Conservation (phyloP, 2,797 vertebrate genomes). For the Eremophila alpestris region DNA sequence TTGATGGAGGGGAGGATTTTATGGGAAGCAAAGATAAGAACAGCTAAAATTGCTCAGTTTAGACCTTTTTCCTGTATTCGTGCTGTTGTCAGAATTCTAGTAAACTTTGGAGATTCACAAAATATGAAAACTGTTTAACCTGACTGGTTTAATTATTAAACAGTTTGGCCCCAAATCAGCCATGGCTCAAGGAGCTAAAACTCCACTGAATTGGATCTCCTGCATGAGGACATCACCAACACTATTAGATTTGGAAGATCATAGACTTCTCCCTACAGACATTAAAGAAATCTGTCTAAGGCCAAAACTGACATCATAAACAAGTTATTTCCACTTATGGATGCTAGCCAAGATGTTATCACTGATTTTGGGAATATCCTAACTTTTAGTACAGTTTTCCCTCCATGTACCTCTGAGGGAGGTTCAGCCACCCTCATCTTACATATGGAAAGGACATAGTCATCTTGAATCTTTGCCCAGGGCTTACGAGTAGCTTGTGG, state of each 20-base stretch:
- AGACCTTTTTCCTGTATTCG: background rate
- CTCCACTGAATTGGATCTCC: background rate
- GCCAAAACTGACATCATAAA: background rate
- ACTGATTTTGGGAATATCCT: background rate
- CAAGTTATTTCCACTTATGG: background rate
- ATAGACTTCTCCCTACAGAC: background rate
- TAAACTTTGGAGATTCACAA: background rate
- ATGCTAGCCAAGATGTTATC: background rate
- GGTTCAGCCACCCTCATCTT: background rate
- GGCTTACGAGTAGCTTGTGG: rapidly evolving
- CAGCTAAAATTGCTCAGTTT: background rate
- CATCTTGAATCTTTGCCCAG: background rate
- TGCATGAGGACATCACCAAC: background rate
- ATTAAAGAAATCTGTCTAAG: background rate
- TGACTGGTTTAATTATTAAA: constrained; percentile 40
- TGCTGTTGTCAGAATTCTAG: constrained; percentile 25
- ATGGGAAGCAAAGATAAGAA: background rate
- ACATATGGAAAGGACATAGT: background rate
- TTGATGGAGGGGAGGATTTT: background rate
- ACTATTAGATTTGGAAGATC: background rate
- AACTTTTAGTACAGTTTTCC: background rate
- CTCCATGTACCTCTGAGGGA: background rate
- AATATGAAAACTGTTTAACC: constrained; percentile 39
- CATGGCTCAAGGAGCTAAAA: background rate
- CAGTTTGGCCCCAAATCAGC: background rate